Evolutionary conservation across 2,113 vertebrate genomes (phyloP).

Genomic region (Cyphomyrus discorhynchus): DNA sequence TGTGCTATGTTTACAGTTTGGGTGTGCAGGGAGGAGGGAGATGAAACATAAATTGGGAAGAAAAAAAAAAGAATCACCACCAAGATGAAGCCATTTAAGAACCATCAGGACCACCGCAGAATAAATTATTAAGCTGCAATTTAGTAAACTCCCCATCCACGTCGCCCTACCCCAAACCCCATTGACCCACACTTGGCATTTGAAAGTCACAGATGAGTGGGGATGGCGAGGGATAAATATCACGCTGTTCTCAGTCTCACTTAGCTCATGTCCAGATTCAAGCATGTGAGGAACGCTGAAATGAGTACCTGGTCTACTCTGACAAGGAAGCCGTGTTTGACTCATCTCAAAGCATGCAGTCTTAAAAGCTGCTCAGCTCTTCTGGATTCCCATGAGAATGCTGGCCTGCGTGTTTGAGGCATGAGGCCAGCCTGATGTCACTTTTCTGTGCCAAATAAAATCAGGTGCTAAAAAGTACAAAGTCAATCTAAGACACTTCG

Average conservation of each 20-base stretch:
- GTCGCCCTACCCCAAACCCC: not conserved
- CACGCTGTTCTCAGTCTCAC: not conserved
- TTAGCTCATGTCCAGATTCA: not conserved
- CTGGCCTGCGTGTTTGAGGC: not conserved
- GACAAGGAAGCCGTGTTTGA: not conserved
- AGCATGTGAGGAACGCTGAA: not conserved
- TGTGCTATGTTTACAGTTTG: not conserved
- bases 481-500: not conserved
- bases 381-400: not conserved
- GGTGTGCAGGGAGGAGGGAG: not conserved
- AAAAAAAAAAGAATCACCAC: not conserved
- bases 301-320: not conserved
- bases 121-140: not conserved
- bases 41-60: not conserved
- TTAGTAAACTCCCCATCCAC: not conserved
- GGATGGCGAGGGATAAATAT: not conserved
- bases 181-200: not conserved
- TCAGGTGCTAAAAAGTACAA: not conserved
- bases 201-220: not conserved
- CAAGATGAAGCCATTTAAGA: not conserved
- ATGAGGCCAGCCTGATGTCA: not conserved
- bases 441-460: not conserved
- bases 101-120: not conserved
- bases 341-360: not conserved
- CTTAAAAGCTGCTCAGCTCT: not conserved